These are phyloP conservation scores for Serinus canaria DNA, from an alignment of 2,113 vertebrate genomes.

Conservation along the genomic window DNA sequence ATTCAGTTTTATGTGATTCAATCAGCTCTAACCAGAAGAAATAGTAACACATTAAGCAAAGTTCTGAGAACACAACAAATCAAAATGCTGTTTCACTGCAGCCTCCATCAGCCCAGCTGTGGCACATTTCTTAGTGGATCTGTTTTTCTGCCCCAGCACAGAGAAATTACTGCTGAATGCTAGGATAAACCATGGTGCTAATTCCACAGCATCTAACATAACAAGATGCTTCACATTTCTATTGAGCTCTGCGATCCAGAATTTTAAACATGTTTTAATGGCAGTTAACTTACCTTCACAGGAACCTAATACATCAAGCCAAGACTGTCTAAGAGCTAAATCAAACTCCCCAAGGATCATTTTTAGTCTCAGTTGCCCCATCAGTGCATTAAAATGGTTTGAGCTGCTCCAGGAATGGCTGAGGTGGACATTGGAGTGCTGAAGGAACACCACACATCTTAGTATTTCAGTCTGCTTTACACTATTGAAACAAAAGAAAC, in stretches of 20 bases:
- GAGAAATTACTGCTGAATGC: not conserved
- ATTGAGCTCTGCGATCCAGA: not conserved
- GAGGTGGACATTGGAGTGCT: not conserved
- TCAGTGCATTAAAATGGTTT: not conserved
- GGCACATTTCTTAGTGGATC: not conserved
- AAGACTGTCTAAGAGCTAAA: not conserved
- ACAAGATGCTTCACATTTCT: not conserved
- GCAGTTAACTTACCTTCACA: not conserved
- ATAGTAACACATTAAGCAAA: conserved; percentile 24
- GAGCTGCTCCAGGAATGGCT: not conserved
- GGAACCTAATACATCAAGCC: not conserved
- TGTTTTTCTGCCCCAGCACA: not conserved
- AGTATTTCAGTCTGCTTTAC: not conserved
- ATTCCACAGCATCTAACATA: not conserved
- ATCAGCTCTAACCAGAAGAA: conserved; percentile 23
- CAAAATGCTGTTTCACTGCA: not conserved
- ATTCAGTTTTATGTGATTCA: conserved; percentile 11
- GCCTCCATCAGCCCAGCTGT: not conserved
- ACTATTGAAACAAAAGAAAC: not conserved
- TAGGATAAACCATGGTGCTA: not conserved
- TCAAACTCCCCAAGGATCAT: not conserved
- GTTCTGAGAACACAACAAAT: conserved; percentile 7
- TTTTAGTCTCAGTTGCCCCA: not conserved
- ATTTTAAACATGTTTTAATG: not conserved
- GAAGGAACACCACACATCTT: not conserved